Base-by-base conservation (phyloP, 2,888 invertebrate species). In the Adelognathus sp. region DNA sequence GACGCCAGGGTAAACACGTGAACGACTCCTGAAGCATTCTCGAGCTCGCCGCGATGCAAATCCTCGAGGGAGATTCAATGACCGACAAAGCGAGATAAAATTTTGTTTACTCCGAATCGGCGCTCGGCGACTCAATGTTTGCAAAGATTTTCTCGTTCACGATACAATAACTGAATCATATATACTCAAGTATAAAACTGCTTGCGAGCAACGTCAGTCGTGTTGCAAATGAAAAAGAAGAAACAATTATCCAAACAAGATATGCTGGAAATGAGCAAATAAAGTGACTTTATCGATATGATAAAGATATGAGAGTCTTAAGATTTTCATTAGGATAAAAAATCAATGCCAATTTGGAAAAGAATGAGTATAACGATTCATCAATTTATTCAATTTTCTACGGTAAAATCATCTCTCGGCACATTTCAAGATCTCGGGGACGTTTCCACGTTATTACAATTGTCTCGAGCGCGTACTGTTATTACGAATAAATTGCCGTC, bases 1-100 rank as follows among this genome's bases (percentile, higher is more conserved):
- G 39, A 67, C 41, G 21, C 56, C 29, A 7, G 50, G 41, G 63
- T 73, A 58, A 73, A 73, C 46, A 73, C 44, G 31, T 29, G 24
- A 16, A 24, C 27, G 41, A 29, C 14, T 46, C 4, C 39, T 11
- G 39, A 52, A 67, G 39, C 33, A 36, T 24, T 24, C 7, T n/a
- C n/a, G n/a, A 21, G 52, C 27, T 6, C 11, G n/a, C n/a, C n/a
- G n/a, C 16, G 52, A 27, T 54, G 66, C 66, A 52, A 52, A 52
- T 66, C 36, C 46, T 39, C 52, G 3, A 14, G 3, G 3, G 36
- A 39, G 36, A 52, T 66, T n/a, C 3, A 21, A 18, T n/a, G 21
- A 24, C 14, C 24, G n/a, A 31, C 33, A 33, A 36, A 24, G 21
- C 33, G 6, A 46, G 33, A 64, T 21, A 9, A 61, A 29, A 41